Percentiles rank a stretch among this genome's conserved stretches.
phyloP scores from a whole-genome alignment of 2,888 invertebrate species.

The Zeuzera pyrina region DNA sequence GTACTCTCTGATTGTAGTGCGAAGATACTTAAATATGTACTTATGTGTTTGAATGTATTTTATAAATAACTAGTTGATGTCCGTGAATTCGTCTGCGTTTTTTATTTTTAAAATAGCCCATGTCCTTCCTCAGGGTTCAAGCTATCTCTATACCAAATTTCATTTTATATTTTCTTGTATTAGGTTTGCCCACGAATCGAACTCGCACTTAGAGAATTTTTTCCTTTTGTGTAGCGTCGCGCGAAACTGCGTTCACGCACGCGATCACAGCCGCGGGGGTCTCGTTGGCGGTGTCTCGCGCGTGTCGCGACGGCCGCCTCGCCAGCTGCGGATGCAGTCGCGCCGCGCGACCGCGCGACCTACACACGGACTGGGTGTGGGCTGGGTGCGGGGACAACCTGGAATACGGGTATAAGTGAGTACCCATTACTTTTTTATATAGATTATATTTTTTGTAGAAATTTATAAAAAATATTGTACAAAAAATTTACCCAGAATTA shows the following conservation, averaged over 20 bases:
- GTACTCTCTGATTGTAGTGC: too few relatives aligned
- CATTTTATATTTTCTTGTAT: too few relatives aligned
- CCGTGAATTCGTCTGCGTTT: too few relatives aligned
- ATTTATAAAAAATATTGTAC: not conserved
- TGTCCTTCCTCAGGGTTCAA: too few relatives aligned
- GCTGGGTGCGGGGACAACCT: constrained; percentile 98
- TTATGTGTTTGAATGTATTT: too few relatives aligned
- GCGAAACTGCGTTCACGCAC: constrained; percentile 93
- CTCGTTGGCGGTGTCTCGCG: constrained; percentile 88
- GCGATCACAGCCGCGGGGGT: constrained; percentile 92
- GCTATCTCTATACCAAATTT: too few relatives aligned
- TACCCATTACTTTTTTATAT: constrained; percentile 13
- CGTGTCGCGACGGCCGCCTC: constrained; percentile 92
- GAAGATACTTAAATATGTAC: too few relatives aligned
- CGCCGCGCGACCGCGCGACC: constrained; percentile 84
- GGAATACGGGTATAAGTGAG: constrained; percentile 95
- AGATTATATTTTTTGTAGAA: not conserved
- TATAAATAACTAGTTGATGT: too few relatives aligned
- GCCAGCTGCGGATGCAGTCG: constrained; percentile 93
- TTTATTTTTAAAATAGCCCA: too few relatives aligned
- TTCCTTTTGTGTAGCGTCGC: constrained; percentile 72
- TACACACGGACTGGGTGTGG: constrained; percentile 96
- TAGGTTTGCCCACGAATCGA: too few relatives aligned
- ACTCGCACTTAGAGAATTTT: too few relatives aligned
- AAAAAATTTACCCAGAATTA: not conserved